These are phyloP conservation scores for Entelurus aequoreus DNA, from an alignment of 2,113 vertebrate species.

Conservation along the genomic window DNA sequence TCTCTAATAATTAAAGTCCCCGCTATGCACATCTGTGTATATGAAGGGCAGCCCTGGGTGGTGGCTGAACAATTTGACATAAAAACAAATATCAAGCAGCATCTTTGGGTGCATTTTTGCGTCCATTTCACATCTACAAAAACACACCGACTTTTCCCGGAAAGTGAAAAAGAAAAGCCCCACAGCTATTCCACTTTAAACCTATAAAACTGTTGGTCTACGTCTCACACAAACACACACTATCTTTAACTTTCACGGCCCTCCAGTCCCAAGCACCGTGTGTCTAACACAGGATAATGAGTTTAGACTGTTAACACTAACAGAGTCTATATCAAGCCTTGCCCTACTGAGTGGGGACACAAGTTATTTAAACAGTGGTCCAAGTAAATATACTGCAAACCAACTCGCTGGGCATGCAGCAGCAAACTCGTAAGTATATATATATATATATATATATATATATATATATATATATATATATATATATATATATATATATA, in stretches of 20 bases:
- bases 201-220: slow-evolving; percentile 18
- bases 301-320: slow-evolving; percentile 56
- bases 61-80: too few relatives aligned
- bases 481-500: too few relatives aligned
- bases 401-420: slow-evolving; percentile 5
- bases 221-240: not conserved
- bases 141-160: slow-evolving; percentile 3
- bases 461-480: too few relatives aligned
- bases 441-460: too few relatives aligned
- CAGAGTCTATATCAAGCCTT: slow-evolving; percentile 53
- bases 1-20: too few relatives aligned
- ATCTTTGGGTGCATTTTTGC: not conserved
- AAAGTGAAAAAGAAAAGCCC: slow-evolving; percentile 9
- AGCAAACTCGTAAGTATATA: not conserved
- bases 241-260: not conserved
- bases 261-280: slow-evolving; percentile 24
- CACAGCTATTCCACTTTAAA: slow-evolving; percentile 36
- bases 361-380: slow-evolving; percentile 25
- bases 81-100: not conserved
- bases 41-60: too few relatives aligned
- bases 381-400: slow-evolving; percentile 23
- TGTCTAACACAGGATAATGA: slow-evolving; percentile 40
- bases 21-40: too few relatives aligned
- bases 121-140: not conserved
- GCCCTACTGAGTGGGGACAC: slow-evolving; percentile 31